Evolutionary conservation across 2,113 vertebrate genomes (phyloP).

Genomic region (Beaufortia kweichowensis): DNA sequence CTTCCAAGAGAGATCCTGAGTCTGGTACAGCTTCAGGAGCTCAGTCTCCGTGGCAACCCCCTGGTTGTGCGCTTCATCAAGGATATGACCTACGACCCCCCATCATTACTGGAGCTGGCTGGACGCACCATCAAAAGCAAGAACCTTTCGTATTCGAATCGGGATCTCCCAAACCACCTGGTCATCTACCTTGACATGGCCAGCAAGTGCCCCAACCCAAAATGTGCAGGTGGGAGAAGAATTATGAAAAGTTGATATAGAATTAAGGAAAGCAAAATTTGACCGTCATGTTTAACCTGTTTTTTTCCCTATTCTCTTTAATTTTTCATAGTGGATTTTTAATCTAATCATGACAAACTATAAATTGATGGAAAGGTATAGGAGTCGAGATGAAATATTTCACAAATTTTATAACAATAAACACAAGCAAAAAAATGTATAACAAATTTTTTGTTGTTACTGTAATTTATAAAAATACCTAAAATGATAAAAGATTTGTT

Average conservation of each 20-base stretch:
- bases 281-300: no score
- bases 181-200: constrained; percentile 87
- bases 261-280: not conserved
- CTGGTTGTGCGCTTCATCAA: constrained; percentile 86
- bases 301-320: no score
- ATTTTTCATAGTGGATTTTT: no score
- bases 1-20: constrained; percentile 91
- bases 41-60: constrained; percentile 95
- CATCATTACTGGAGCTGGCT: constrained; percentile 76
- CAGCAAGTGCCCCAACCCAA: constrained; percentile 97
- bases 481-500: no score
- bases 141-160: constrained; percentile 76
- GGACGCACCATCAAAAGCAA: constrained; percentile 74
- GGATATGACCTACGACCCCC: constrained; percentile 79
- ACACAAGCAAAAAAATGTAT: no score
- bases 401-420: no score
- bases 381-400: no score
- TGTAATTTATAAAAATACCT: no score
- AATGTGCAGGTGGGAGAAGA: constrained; percentile 85
- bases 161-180: constrained; percentile 84
- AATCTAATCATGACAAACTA: no score
- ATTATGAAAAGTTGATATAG: not conserved
- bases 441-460: no score
- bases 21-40: constrained; percentile 90
- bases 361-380: no score